Conservation (phyloP, 2,113 vertebrate species). For the Calyptomena viridis region DNA sequence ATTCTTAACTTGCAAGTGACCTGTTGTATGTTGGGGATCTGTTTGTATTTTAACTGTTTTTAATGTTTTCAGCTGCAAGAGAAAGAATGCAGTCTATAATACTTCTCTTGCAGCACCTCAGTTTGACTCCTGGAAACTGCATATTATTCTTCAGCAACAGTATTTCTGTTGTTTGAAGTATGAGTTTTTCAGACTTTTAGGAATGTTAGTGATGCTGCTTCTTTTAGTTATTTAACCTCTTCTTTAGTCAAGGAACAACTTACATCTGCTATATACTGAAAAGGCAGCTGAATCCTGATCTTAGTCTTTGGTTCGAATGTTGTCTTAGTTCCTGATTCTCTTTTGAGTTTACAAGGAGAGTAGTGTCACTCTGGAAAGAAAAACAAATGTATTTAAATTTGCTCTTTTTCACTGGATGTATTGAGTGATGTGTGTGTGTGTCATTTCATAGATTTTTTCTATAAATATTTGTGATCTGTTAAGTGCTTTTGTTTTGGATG, state of each 20-base stretch:
- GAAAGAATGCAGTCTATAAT: background rate
- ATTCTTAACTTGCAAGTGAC: background rate
- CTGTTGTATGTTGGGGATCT: background rate
- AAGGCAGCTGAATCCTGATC: background rate
- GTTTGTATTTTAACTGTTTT: background rate
- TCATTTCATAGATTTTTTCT: background rate
- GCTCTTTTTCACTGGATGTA: background rate
- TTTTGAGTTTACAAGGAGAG: background rate
- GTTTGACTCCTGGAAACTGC: background rate
- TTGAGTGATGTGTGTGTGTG: background rate
- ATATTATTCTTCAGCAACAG: background rate
- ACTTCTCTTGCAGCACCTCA: background rate
- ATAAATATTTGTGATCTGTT: background rate
- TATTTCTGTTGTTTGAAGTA: background rate
- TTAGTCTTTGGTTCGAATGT: background rate
- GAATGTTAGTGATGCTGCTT: background rate
- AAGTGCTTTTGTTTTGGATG: background rate
- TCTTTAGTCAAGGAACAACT: background rate
- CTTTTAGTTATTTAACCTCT: background rate
- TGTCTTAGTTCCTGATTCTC: background rate
- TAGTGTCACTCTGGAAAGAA: background rate
- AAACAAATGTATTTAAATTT: background rate
- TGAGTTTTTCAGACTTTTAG: background rate
- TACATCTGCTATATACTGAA: background rate
- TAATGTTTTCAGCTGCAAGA: background rate